Percentiles rank a stretch among this genome's conserved stretches.
Conservation (phyloP, 2,888 invertebrate species). For the Scotopteryx bipunctaria region DNA sequence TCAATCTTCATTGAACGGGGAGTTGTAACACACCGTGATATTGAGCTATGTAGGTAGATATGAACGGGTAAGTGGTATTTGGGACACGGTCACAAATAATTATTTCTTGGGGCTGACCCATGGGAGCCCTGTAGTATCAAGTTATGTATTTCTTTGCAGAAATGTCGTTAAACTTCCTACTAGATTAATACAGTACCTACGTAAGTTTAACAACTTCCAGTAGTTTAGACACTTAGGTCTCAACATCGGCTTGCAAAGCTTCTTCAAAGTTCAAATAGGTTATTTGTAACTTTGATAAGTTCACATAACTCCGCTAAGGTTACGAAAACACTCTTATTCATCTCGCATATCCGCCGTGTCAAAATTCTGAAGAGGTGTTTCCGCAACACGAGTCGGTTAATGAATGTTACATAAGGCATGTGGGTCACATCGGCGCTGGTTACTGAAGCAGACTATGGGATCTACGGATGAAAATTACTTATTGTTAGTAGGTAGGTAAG, state of each 20-base stretch:
- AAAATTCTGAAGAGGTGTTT: conserved; percentile 44
- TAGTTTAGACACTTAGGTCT: too few relatives aligned
- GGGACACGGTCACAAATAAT: neutral
- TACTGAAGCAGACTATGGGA: conserved; percentile 25
- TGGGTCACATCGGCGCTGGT: conserved; percentile 34
- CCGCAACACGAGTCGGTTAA: conserved; percentile 49
- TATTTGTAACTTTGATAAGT: neutral
- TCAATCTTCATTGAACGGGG: conserved; percentile 31
- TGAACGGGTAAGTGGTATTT: neutral
- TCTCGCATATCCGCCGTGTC: conserved; percentile 32
- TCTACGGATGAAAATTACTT: too few relatives aligned
- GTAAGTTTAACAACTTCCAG: too few relatives aligned
- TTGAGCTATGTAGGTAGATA: neutral
- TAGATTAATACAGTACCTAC: too few relatives aligned
- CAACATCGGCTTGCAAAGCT: too few relatives aligned
- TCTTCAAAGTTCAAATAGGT: neutral
- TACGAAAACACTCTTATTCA: conserved; percentile 25
- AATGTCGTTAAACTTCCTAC: too few relatives aligned
- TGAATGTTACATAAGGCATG: conserved; percentile 55
- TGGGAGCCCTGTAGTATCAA: neutral
- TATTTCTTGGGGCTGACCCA: neutral
- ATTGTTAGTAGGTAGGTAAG: too few relatives aligned
- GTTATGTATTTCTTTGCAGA: too few relatives aligned
- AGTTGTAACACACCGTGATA: conserved; percentile 18
- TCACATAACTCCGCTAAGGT: conserved; percentile 8